Base-by-base conservation (phyloP, 2,888 invertebrate genomes). In the Hoplodrina blanda region DNA sequence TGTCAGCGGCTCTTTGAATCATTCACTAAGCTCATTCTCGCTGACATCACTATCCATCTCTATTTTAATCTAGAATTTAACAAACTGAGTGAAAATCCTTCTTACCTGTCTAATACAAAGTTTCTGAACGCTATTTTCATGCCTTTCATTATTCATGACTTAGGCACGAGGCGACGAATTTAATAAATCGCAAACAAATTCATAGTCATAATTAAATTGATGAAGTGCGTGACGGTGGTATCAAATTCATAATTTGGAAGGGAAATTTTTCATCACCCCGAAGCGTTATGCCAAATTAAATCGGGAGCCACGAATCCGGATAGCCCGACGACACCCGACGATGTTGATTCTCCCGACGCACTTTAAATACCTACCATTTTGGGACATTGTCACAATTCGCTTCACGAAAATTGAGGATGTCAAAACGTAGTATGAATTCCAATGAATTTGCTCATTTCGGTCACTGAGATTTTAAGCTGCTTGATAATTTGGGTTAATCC, bases 191-290 rank as follows among this genome's bases (percentile, higher is more conserved):
- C 82, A 88, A 91, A 90, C 88, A 90, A 91, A 86, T 90, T 89
- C 86, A 80, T 80, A 41, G 74, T 80, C 82, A 87, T 92, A 93
- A 94, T 95, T 91, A 91, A 94, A 92, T 93, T 92, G 91, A 93
- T 91, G 89, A 88, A 91, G 90, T 88, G 89, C 91, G 92, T 92
- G 93, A 92, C 91, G 89, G 85, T 88, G 88, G 91, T 93, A 91
- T 92, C 91, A 91, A 90, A 91, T 90, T 94, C 89, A 91, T 92
- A 92, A 95, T 93, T 93, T 91, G 86, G 89, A 91, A 93, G 91
- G 91, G 92, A 93, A 92, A 93, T 92, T 94, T 94, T 94, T 93
- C 92, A 91, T 91, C 89, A 84, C 89, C 92, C 91, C 80, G 87
- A 79, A 92, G 91, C 91, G 91, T 85, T 89, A 85, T 83, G 82